These are phyloP conservation scores for Ochlodes sylvanus DNA, from an alignment of 2,888 invertebrate genomes.

Conservation along the genomic window DNA sequence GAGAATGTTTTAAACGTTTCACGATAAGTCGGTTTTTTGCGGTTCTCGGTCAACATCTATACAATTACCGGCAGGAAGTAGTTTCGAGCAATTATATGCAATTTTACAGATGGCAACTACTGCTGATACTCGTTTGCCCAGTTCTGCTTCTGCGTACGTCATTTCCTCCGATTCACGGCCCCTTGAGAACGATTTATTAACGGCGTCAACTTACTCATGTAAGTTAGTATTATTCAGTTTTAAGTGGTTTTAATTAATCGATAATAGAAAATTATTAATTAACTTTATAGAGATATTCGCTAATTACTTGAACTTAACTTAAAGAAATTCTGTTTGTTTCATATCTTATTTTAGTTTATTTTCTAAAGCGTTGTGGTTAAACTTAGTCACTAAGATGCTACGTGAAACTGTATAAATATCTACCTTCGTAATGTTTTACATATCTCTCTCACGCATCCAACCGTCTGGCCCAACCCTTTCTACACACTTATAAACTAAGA, in stretches of 20 bases:
- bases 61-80: constrained; percentile 60
- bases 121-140: constrained; percentile 48
- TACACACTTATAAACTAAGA: constrained; percentile 20
- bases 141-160: constrained; percentile 46
- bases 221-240: background rate
- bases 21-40: background rate
- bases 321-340: background rate
- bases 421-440: background rate
- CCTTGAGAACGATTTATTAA: constrained; percentile 8
- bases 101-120: constrained; percentile 60
- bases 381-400: background rate
- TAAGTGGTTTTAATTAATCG: background rate
- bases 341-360: background rate
- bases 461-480: background rate
- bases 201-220: background rate
- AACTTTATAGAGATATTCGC: background rate
- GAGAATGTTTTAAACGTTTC: background rate
- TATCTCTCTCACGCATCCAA: constrained; percentile 13
- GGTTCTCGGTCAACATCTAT: background rate
- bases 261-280: background rate
- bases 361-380: background rate
- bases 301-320: background rate
- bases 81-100: constrained; percentile 57
- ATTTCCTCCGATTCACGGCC: constrained; percentile 25
- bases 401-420: background rate